Evolutionary conservation across 2,797 vertebrate species (phyloP), one percentile per base, ranked within the genome.

Genomic region (Peromyscus nudipes): DNA sequence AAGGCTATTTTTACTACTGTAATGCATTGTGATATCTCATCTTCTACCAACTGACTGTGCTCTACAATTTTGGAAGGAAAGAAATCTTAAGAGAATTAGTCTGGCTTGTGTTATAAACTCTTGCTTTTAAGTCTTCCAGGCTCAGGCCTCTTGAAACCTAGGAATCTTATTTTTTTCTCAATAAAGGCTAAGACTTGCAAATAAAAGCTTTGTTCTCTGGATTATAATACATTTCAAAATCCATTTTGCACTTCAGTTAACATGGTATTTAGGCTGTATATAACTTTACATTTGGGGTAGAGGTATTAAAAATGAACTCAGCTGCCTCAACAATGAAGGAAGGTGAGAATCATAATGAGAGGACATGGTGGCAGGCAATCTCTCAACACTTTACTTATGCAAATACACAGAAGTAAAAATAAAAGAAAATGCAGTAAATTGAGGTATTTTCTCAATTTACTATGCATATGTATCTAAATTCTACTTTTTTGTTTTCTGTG

Each of bases 191-290:
- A 0, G 62, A 40, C 23, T 91, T 93, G 52, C 25, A 93, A 85
- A 96, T 88, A 76, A 84, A 95, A 84, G 34, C 23, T 96, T 81
- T 90, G 27, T 92, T 88, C 84, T 92, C 34, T 52, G 73, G 49
- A 86, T 71, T n/a, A 29, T 69, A 93, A 84, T 67, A 82, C 3
- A 77, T 90, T 96, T 95, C 55, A 92, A 82, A 97, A 93, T 77
- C 2, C 64, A 92, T 77, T 97, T 94, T 95, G 27, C 21, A 29
- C 27, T 94, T 91, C 25, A 93, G 67, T 92, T 92, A 75, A 69
- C 67, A 90, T 4, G 37, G 55, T 17, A 65, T 82, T 89, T 62
- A 88, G 14, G 52, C 4, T 86, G 12, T 75, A 25, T 81, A 86
- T 93, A 94, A 46, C 3, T 40, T 95, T 49, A 89, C 21, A 31